Evolutionary conservation across 92 coral and sea anemone species (phyloP).

Genomic region (Anthopleura xanthogrammica): DNA sequence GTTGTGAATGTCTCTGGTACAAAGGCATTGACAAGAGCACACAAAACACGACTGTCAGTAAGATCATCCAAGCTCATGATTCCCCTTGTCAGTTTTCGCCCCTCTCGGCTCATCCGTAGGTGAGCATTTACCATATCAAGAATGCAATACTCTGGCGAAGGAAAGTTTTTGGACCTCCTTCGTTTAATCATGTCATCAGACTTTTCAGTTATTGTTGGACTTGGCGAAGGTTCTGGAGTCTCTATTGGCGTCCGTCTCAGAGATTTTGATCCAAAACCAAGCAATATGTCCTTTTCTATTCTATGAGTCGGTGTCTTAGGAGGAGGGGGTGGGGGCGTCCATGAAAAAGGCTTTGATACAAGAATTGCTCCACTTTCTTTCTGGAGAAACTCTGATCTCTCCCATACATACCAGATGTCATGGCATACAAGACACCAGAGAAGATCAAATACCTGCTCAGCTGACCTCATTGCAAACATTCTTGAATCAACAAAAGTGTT

Average conservation of each 20-base stretch:
- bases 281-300: conserved; percentile 58
- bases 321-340: conserved; percentile 91
- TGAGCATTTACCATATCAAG: conserved; percentile 97
- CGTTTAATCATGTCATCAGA: conserved; percentile 68
- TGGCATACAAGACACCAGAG: conserved; percentile 98
- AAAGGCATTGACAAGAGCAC: conserved; percentile 92
- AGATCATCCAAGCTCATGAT: conserved; percentile 90
- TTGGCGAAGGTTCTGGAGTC: conserved; percentile 58
- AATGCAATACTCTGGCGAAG: conserved; percentile 93
- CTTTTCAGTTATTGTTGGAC: conserved; percentile 20
- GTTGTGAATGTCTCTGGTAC: conserved; percentile 98
- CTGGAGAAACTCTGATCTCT: conserved; percentile 76
- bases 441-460: conserved; percentile 94
- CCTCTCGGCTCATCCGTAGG: conserved; percentile 88
- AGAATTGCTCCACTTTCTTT: conserved; percentile 69
- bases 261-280: conserved; percentile 79
- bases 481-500: conserved; percentile 86
- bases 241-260: conserved; percentile 59
- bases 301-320: conserved; percentile 74
- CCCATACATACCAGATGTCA: conserved; percentile 99
- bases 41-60: conserved; percentile 94
- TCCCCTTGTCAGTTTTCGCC: conserved; percentile 93
- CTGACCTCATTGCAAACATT: conserved; percentile 97
- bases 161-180: conserved; percentile 66
- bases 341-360: conserved; percentile 85